phyloP scores from a whole-genome alignment of 2,797 vertebrate genomes.

The Cyprinodon diabolis region DNA sequence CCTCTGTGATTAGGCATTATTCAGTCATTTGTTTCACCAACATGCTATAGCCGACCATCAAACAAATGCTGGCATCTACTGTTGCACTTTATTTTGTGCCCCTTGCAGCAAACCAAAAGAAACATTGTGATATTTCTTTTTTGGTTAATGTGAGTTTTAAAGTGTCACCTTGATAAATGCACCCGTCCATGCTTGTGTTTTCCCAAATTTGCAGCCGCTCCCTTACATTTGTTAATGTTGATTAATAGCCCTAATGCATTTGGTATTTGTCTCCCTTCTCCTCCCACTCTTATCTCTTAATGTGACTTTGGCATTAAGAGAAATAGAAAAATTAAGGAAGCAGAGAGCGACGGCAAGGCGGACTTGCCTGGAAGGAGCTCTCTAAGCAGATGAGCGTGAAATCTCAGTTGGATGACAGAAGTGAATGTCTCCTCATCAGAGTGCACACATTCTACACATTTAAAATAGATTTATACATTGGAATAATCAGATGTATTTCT shows the following conservation, averaged over 20 bases:
- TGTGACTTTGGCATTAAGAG: slow-evolving; percentile 73
- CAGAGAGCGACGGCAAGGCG: slow-evolving; percentile 53
- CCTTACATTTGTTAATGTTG: slow-evolving; percentile 75
- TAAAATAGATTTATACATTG: not conserved
- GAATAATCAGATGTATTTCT: slow-evolving; percentile 25
- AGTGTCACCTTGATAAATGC: slow-evolving; percentile 78
- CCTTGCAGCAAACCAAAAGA: slow-evolving; percentile 71
- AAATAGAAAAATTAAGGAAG: slow-evolving; percentile 61
- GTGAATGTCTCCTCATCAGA: slow-evolving; percentile 46
- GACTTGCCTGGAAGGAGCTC: slow-evolving; percentile 56
- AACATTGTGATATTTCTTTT: slow-evolving; percentile 66
- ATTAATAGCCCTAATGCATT: slow-evolving; percentile 79
- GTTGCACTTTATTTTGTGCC: slow-evolving; percentile 63
- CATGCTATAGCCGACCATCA: slow-evolving; percentile 40
- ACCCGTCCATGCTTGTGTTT: slow-evolving; percentile 58
- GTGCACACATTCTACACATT: slow-evolving; percentile 9
- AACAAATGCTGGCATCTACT: slow-evolving; percentile 72
- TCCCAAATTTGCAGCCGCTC: slow-evolving; percentile 63
- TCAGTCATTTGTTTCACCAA: slow-evolving; percentile 45
- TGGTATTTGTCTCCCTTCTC: slow-evolving; percentile 74
- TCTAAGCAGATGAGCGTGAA: slow-evolving; percentile 67
- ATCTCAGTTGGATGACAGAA: slow-evolving; percentile 63
- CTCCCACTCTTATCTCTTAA: slow-evolving; percentile 77
- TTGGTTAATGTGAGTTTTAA: slow-evolving; percentile 73
- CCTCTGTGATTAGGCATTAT: slow-evolving; percentile 53